Conservation (phyloP, 2,888 invertebrate species). For the Sericinus montela region DNA sequence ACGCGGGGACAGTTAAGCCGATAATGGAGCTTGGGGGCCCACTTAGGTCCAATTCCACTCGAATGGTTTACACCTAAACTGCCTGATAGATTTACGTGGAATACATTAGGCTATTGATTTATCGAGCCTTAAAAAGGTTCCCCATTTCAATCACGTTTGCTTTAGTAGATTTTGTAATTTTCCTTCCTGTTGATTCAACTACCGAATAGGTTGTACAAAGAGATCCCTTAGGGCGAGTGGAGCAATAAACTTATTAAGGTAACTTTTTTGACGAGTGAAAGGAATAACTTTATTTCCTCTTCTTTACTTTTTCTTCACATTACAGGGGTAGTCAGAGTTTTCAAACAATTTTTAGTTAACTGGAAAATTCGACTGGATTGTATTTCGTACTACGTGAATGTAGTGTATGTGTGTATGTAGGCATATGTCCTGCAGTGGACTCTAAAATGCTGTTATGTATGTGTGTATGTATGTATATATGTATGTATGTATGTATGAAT, state of each 20-base stretch:
- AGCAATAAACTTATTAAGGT: background rate
- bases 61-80: conserved; percentile 3
- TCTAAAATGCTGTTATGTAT: too few relatives aligned
- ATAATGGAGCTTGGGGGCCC: conserved; percentile 12
- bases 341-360: too few relatives aligned
- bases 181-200: background rate
- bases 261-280: too few relatives aligned
- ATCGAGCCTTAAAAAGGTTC: background rate
- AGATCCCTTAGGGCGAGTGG: background rate
- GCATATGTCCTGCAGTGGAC: too few relatives aligned
- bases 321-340: too few relatives aligned
- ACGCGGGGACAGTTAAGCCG: conserved; percentile 13
- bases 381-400: too few relatives aligned
- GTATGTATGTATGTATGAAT: too few relatives aligned
- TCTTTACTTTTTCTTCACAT: too few relatives aligned
- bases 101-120: conserved; percentile 4
- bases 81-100: conserved; percentile 5
- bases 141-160: background rate
- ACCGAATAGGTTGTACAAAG: background rate
- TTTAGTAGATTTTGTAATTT: background rate
- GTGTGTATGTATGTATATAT: too few relatives aligned
- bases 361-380: too few relatives aligned
- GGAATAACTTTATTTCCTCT: too few relatives aligned
- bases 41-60: conserved; percentile 10
- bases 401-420: too few relatives aligned